phyloP scores from a whole-genome alignment of 2,113 vertebrate genomes.

The Periophthalmodon schlosseri region DNA sequence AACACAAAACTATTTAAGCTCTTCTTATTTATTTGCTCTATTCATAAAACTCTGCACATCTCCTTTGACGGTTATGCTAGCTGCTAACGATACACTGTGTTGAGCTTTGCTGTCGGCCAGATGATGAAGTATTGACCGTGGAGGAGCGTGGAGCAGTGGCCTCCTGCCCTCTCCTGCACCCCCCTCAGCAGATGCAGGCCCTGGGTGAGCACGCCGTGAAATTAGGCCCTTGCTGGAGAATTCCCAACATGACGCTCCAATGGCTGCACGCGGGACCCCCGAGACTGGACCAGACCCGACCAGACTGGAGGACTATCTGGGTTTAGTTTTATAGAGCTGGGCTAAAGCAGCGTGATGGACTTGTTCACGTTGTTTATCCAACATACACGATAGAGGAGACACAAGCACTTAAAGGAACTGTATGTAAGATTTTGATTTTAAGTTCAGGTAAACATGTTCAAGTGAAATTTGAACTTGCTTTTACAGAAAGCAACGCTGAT shows the following conservation, averaged over 20 bases:
- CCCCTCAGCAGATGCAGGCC: slow-evolving; percentile 71
- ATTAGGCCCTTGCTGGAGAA: slow-evolving; percentile 69
- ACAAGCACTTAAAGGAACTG: neutral
- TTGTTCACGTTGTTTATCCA: neutral
- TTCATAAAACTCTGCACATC: too few relatives aligned
- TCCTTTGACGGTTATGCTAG: too few relatives aligned
- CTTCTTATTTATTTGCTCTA: too few relatives aligned
- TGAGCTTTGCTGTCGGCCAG: slow-evolving; percentile 69
- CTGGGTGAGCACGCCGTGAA: slow-evolving; percentile 76
- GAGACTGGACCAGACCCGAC: slow-evolving; percentile 19
- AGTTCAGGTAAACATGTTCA: too few relatives aligned
- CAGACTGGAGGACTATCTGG: neutral
- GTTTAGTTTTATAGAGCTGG: neutral
- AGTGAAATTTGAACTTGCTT: too few relatives aligned
- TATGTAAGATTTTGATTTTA: neutral
- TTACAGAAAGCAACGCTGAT: too few relatives aligned
- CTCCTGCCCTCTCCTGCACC: slow-evolving; percentile 66
- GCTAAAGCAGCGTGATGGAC: neutral
- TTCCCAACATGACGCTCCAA: slow-evolving; percentile 60
- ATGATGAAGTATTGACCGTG: slow-evolving; percentile 79
- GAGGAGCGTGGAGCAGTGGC: slow-evolving; percentile 72
- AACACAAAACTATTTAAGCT: too few relatives aligned
- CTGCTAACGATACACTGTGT: too few relatives aligned
- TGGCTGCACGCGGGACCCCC: slow-evolving; percentile 50
- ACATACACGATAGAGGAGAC: neutral